Conservation (phyloP, 37 sponge, comb jelly and placozoan genomes). For the Aplysina aerophoba region DNA sequence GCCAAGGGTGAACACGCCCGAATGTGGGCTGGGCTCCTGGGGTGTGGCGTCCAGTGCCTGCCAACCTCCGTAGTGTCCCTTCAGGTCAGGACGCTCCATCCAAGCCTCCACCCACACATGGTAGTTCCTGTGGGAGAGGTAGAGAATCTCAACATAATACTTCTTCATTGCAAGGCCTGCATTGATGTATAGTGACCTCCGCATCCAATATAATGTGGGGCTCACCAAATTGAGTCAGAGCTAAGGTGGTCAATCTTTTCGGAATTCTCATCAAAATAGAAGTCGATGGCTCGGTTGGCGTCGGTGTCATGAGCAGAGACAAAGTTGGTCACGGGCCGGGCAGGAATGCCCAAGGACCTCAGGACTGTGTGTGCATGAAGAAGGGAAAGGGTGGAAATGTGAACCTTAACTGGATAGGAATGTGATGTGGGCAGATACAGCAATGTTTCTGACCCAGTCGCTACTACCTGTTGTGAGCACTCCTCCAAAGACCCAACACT, state of each 20-base stretch:
- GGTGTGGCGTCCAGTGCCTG: slow-evolving; percentile 83
- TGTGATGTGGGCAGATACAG: too few relatives aligned
- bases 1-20: slow-evolving; percentile 49
- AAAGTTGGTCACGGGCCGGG: slow-evolving; percentile 77
- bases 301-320: slow-evolving; percentile 80
- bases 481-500: slow-evolving; percentile 87
- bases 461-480: slow-evolving; percentile 72
- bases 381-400: background rate
- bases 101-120: slow-evolving; percentile 86
- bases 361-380: slow-evolving; percentile 34
- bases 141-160: background rate
- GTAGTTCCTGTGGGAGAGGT: slow-evolving; percentile 53
- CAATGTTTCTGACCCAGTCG: background rate
- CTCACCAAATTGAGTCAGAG: slow-evolving; percentile 80
- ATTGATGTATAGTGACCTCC: too few relatives aligned
- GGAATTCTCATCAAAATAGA: slow-evolving; percentile 55
- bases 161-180: background rate
- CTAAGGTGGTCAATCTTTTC: slow-evolving; percentile 54
- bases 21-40: slow-evolving; percentile 64
- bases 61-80: slow-evolving; percentile 67
- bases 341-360: slow-evolving; percentile 73
- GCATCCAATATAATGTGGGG: background rate
- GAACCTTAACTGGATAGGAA: background rate
- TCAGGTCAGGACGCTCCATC: slow-evolving; percentile 72
- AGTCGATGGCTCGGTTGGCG: slow-evolving; percentile 68